These are phyloP conservation scores for Atta texana DNA, from an alignment of 1,140 invertebrate species.

Conservation along the genomic window DNA sequence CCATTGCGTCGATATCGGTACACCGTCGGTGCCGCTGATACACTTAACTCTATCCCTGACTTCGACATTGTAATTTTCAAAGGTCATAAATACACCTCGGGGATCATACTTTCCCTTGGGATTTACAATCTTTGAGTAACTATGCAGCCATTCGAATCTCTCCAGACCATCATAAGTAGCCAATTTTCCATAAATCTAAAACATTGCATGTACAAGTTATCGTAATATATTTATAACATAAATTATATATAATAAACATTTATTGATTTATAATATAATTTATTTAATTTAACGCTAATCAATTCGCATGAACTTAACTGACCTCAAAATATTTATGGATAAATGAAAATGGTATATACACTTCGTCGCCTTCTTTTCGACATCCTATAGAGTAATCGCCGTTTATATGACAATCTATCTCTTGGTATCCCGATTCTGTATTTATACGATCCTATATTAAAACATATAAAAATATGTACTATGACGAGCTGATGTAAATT, in stretches of 20 bases:
- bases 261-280: no score
- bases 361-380: constrained; percentile 93
- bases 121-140: constrained; percentile 96
- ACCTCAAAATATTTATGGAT: constrained; percentile 98
- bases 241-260: no score
- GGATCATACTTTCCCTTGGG: constrained; percentile 96
- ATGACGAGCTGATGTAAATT: not conserved
- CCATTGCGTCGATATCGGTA: constrained; percentile 98
- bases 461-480: constrained; percentile 36
- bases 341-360: constrained; percentile 97
- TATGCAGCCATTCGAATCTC: constrained; percentile 97
- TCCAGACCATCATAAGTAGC: constrained; percentile 90
- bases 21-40: constrained; percentile 96
- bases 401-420: constrained; percentile 96
- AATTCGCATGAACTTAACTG: constrained; percentile 60
- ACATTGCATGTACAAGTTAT: constrained; percentile 35
- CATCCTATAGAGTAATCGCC: constrained; percentile 95
- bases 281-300: not conserved
- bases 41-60: constrained; percentile 97
- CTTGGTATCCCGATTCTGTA: constrained; percentile 87
- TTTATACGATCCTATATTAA: constrained; percentile 77
- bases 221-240: not conserved
- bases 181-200: constrained; percentile 92
- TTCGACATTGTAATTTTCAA: constrained; percentile 99
- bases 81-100: constrained; percentile 96